Base-by-base conservation (phyloP, 2,113 vertebrate species). In the Grammomys dolichurus region DNA sequence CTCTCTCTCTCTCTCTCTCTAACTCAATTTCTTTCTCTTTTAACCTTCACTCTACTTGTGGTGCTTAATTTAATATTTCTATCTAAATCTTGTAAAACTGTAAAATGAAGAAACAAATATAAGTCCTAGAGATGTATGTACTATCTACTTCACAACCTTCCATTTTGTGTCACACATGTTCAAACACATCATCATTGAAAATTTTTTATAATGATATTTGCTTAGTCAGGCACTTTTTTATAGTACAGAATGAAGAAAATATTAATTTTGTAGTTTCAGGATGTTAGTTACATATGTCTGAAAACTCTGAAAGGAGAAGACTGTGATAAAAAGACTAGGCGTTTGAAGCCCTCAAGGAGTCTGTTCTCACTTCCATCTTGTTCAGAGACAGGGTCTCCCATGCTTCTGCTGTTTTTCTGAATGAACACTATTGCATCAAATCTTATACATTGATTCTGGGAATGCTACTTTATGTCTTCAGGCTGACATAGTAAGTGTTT, bases 121-220 rank as follows among this genome's bases (percentile, higher is more conserved):
- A 65, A 11, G 1, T 14, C 0, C 14, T 43, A 40, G 1, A n/a
- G 9, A 1, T 8, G 51, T 2, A 70, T 56, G 7, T 63, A 72
- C 13, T 6, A 86, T 20, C 1, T 40, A 31, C 8, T 14, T 24
- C 6, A 4, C 28, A 81, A 9, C 40, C 4, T 3, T 90, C 72
- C 36, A 19, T 70, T 40, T 54, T 7, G 54, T 69, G 70, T 56
- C 13, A 13, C 6, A 13, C 1, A 31, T 72, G 3, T 20, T 93
- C 31, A 63, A 54, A 13, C 2, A 60, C 4, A 9, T 43, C 40
- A n/a, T 46, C 14, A 16, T 19, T 51, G 63, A 91, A 84, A 84
- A n/a, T 1, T 33, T 26, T n/a, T 95, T 46, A n/a, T 90, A 72
- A 4, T 36, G 7, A 63, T 48, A 67, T 72, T 70, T 91, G 16